Evolutionary conservation across 2,888 invertebrate genomes (phyloP).

Genomic region (Charanyca ferruginea): DNA sequence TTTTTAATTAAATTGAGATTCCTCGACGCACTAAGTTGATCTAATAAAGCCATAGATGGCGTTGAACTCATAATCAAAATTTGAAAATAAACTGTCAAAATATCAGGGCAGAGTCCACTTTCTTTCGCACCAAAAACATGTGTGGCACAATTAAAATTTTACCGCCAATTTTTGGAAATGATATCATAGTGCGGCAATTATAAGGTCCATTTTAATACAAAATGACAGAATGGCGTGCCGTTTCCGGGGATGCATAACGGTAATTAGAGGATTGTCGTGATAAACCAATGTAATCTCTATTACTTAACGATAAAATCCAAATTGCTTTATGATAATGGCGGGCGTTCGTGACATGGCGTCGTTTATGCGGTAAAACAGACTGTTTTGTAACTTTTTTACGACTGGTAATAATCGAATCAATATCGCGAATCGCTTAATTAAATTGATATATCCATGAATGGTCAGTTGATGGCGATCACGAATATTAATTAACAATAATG

Average conservation of each 20-base stretch:
- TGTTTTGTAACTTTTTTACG: constrained; percentile 87
- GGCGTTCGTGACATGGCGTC: constrained; percentile 78
- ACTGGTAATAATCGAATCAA: constrained; percentile 88
- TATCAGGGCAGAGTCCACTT: constrained; percentile 25
- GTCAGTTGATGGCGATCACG: constrained; percentile 66
- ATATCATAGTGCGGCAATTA: constrained; percentile 61
- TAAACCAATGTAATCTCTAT: constrained; percentile 89
- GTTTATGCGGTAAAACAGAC: constrained; percentile 82
- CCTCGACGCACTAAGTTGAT: constrained; percentile 75
- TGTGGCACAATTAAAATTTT: constrained; percentile 46
- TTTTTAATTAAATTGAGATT: constrained; percentile 90
- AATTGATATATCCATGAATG: constrained; percentile 82
- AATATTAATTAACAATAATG: constrained; percentile 62
- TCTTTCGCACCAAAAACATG: constrained; percentile 36
- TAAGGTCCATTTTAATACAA: constrained; percentile 72
- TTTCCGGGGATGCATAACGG: constrained; percentile 76
- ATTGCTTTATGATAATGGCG: constrained; percentile 83
- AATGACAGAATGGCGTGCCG: constrained; percentile 74
- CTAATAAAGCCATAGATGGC: constrained; percentile 69
- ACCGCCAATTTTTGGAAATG: constrained; percentile 48
- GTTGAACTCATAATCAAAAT: constrained; percentile 10
- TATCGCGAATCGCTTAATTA: constrained; percentile 89
- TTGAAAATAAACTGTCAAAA: constrained; percentile 17
- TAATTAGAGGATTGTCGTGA: constrained; percentile 84
- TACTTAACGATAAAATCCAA: constrained; percentile 84